phyloP scores from a whole-genome alignment of 2,797 vertebrate species.

The Paratrypauchen microcephalus region DNA sequence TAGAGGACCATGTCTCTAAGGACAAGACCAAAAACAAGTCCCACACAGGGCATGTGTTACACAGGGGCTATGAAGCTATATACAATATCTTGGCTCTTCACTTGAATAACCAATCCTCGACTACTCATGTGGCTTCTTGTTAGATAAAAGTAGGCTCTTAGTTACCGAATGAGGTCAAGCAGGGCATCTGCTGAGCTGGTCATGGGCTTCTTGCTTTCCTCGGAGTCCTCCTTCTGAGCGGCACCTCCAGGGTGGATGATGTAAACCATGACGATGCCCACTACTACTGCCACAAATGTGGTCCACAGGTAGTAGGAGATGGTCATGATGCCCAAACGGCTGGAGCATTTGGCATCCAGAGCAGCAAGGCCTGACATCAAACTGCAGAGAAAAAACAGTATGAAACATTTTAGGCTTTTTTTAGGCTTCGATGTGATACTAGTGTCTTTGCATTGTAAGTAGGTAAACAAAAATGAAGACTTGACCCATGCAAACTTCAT shows the following conservation, averaged over 20 bases:
- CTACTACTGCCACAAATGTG: slow-evolving; percentile 94
- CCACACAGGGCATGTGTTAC: background rate
- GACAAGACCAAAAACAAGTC: background rate
- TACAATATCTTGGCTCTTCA: no score
- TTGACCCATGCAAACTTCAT: no score
- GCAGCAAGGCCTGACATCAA: slow-evolving; percentile 97
- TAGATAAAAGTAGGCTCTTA: background rate
- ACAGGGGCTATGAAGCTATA: background rate
- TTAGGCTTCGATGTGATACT: no score
- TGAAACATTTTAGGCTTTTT: background rate
- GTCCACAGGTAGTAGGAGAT: slow-evolving; percentile 99
- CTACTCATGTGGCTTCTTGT: background rate
- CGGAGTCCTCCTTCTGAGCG: slow-evolving; percentile 91
- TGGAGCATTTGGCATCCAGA: slow-evolving; percentile 95
- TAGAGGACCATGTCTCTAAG: background rate
- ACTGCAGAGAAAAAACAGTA: slow-evolving; percentile 62
- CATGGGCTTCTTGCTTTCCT: slow-evolving; percentile 90
- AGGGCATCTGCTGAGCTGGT: slow-evolving; percentile 97
- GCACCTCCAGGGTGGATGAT: slow-evolving; percentile 95
- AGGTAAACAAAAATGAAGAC: no score
- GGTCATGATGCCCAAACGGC: slow-evolving; percentile 94
- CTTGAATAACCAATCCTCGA: no score
- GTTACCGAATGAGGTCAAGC: slow-evolving; percentile 95
- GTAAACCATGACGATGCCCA: slow-evolving; percentile 96
- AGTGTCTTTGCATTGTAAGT: no score